Base-by-base conservation (phyloP, 2,888 invertebrate genomes). In the Dicyrtoma fusca region DNA sequence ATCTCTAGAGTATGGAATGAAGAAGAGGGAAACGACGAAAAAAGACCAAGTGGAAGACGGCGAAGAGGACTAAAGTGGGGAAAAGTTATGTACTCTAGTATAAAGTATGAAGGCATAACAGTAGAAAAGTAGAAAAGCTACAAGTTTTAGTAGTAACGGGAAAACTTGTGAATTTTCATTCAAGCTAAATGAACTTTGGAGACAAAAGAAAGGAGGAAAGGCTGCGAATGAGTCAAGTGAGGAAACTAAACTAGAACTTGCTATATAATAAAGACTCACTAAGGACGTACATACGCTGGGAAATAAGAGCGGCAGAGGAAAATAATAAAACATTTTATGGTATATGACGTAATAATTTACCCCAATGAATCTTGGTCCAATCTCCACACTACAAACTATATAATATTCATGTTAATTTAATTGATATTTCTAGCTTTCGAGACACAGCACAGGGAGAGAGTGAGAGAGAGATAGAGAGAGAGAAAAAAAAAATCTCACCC, bases 401-500 rank as follows among this genome's bases (percentile, higher is more conserved):
- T 42, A 44, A 61, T 61, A 61, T 34, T 61, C 61, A 61, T 61
- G 44, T 61, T 61, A 61, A 61, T 61, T 61, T 61, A 61, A 61
- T 61, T 61, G 61, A 61, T 61, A 61, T 61, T 34, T 21, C 57
- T 57, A 23, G 10, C 25, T 55, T 23, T 55, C 59, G 17, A 13
- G 23, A 25, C 51, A 34, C 17, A 26, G n/a, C 14, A 11, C 14
- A 17, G 10, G 23, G 44, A 63, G 63, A 62, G 34, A 55, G 26
- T 26, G 71, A 71, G 65, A 42, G 34, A 53, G 49, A 69, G 53
- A 42, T 5, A 55, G 55, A 34, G 8, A 5, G 34, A 8, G 45
- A 47, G 71, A 55, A 53, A 34, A 53, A 53, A 53, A 53, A 53
- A 10, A 53, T 53, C 19, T 8, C 19, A 10, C 53, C 53, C 3